phyloP scores from a whole-genome alignment of 2,113 vertebrate genomes.

The Anhinga rufa region DNA sequence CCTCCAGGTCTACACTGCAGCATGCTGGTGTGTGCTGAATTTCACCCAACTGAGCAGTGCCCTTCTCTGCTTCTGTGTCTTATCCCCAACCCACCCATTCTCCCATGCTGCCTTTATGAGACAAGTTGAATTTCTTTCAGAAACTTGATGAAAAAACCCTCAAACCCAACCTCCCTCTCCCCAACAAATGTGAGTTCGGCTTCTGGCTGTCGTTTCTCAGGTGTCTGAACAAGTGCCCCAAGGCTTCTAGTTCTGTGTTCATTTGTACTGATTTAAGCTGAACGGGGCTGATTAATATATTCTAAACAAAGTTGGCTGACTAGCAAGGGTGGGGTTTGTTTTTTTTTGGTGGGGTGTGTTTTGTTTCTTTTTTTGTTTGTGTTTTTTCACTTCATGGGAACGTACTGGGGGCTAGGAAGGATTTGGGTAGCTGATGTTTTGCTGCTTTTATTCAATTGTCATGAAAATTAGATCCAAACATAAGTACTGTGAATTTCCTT shows the following conservation, averaged over 20 bases:
- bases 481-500: constrained; percentile 15
- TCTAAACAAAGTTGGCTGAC: background rate
- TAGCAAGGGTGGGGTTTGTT: background rate
- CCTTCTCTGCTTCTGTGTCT: background rate
- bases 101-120: background rate
- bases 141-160: background rate
- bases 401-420: background rate
- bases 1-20: background rate
- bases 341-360: too few species aligned
- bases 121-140: background rate
- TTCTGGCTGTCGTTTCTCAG: constrained; percentile 16
- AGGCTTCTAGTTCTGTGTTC: background rate
- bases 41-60: background rate
- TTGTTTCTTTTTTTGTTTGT: too few species aligned
- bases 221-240: background rate
- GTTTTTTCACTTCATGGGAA: background rate
- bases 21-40: background rate
- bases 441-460: constrained; percentile 19
- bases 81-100: background rate
- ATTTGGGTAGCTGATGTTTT: background rate
- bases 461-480: background rate
- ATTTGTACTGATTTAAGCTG: background rate
- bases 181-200: background rate
- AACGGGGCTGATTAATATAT: background rate
- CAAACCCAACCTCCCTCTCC: background rate